Evolutionary conservation across 2,888 invertebrate species (phyloP).

Genomic region (Campoplex capitator): DNA sequence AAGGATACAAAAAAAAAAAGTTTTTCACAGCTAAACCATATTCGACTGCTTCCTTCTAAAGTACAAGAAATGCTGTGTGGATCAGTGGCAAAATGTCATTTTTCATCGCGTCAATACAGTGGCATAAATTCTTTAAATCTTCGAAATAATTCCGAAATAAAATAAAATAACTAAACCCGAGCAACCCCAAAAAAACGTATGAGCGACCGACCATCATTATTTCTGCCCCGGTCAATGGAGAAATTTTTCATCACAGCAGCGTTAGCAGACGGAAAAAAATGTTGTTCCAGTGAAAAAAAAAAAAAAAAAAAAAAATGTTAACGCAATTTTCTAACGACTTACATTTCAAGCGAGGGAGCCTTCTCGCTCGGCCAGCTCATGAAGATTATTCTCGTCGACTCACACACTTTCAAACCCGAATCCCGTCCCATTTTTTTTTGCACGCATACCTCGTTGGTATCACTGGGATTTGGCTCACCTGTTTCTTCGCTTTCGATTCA

Average conservation of each 20-base stretch:
- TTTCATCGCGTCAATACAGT: not conserved
- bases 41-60: too few relatives aligned
- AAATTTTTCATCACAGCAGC: not conserved
- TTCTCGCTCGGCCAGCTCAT: constrained; percentile 34
- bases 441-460: not conserved
- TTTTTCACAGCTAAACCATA: too few relatives aligned
- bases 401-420: not conserved
- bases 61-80: too few relatives aligned
- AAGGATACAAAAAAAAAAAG: not conserved
- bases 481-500: not conserved
- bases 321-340: constrained; percentile 27
- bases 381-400: constrained; percentile 29
- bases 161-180: not conserved
- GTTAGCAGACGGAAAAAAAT: not conserved
- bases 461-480: not conserved
- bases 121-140: not conserved
- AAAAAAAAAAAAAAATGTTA: not conserved
- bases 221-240: not conserved
- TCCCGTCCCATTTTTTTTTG: not conserved
- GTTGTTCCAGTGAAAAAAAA: not conserved
- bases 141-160: too few relatives aligned
- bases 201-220: not conserved
- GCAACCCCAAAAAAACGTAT: not conserved
- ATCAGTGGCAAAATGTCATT: too few relatives aligned
- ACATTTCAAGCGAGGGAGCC: constrained; percentile 9